Evolutionary conservation across 2,888 invertebrate genomes (phyloP).

Genomic region (Lithophane semibrunnea): DNA sequence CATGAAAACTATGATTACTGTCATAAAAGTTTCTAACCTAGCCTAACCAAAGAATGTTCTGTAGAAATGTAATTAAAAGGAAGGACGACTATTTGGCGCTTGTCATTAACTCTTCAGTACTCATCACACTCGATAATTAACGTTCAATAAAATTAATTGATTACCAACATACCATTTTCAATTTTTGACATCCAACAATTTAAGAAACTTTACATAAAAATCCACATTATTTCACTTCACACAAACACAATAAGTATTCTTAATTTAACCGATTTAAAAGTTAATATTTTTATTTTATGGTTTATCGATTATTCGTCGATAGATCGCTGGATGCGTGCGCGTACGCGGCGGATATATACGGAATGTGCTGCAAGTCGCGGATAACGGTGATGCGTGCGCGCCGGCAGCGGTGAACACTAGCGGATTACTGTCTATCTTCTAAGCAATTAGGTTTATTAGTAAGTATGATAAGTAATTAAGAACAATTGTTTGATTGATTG

Average conservation of each 20-base stretch:
- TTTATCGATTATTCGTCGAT: slow-evolving; percentile 11
- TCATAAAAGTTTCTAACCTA: too few species aligned
- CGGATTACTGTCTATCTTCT: slow-evolving; percentile 6
- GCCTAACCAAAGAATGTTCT: background rate
- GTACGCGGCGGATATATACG: slow-evolving; percentile 22
- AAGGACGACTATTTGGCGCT: background rate
- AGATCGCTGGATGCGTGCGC: slow-evolving; percentile 47
- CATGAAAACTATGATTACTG: background rate
- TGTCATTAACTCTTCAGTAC: too few species aligned
- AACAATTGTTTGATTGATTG: background rate
- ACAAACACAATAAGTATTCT: background rate
- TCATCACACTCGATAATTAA: background rate
- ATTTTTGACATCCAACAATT: slow-evolving; percentile 22
- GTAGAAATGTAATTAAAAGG: background rate
- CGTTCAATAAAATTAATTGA: background rate
- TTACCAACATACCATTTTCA: slow-evolving; percentile 36
- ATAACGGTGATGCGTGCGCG: slow-evolving; percentile 20
- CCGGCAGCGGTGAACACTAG: slow-evolving; percentile 1
- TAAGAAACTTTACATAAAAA: slow-evolving; percentile 23
- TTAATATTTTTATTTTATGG: background rate
- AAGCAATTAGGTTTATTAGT: background rate
- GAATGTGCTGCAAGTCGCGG: slow-evolving; percentile 35
- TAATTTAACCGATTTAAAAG: background rate
- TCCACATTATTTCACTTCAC: slow-evolving; percentile 41
- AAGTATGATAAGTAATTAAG: background rate